These are phyloP conservation scores for Drosophila vallismaia DNA, from an alignment of 2,888 invertebrate species.

Conservation along the genomic window DNA sequence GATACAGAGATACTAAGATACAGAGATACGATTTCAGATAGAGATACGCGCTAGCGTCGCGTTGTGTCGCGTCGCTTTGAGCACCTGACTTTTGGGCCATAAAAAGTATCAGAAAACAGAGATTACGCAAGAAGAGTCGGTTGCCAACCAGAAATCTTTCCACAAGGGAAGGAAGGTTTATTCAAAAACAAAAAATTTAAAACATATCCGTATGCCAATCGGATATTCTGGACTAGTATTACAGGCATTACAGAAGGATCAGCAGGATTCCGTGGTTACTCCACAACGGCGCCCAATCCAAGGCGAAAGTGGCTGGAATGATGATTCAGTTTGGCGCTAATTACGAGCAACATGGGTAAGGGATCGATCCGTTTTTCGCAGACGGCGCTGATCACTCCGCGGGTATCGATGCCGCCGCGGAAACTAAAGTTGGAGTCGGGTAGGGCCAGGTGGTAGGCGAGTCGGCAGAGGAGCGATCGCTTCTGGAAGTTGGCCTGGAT, in stretches of 20 bases:
- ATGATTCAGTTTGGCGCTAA: slow-evolving; percentile 47
- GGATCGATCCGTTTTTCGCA: slow-evolving; percentile 47
- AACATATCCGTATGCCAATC: background rate
- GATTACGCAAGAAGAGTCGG: background rate
- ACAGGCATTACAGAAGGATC: background rate
- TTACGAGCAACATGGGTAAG: slow-evolving; percentile 37
- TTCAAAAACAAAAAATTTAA: background rate
- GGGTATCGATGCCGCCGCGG: slow-evolving; percentile 48
- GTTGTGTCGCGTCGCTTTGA: background rate
- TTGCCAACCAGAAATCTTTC: background rate
- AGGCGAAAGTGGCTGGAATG: slow-evolving; percentile 34
- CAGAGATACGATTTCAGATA: slow-evolving; percentile 11
- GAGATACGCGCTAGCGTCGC: slow-evolving; percentile 1
- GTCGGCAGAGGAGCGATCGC: slow-evolving; percentile 24
- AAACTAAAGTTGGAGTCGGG: slow-evolving; percentile 27
- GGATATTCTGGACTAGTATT: background rate
- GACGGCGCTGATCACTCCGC: slow-evolving; percentile 41
- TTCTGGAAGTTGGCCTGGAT: slow-evolving; percentile 45
- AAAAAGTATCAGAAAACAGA: background rate
- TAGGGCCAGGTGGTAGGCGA: slow-evolving; percentile 44
- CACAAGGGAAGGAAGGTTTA: background rate
- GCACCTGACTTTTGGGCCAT: slow-evolving; percentile 32
- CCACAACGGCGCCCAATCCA: slow-evolving; percentile 42
- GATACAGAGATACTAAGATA: slow-evolving; percentile 4
- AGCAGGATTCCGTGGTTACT: slow-evolving; percentile 14